phyloP scores from a whole-genome alignment of 2,797 vertebrate species.

The Carapus acus region DNA sequence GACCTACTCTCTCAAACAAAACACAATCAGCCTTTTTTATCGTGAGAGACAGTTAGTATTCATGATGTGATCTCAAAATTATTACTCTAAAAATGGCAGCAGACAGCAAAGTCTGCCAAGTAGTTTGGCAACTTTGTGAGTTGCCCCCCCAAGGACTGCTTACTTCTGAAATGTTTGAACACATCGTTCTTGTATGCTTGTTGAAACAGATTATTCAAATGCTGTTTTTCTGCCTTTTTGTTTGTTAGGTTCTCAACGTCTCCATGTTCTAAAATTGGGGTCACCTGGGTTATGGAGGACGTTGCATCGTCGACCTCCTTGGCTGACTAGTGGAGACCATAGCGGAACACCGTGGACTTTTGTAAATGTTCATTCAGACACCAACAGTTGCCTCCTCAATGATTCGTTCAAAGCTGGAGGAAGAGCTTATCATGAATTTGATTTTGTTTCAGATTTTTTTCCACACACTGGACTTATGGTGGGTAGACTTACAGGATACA shows the following conservation, averaged over 20 bases:
- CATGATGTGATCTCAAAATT: too few relatives aligned
- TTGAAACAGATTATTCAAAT: not conserved
- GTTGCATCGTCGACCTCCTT: conserved; percentile 36
- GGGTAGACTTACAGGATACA: conserved; percentile 26
- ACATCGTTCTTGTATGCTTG: not conserved
- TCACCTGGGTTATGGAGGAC: conserved; percentile 70
- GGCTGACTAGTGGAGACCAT: conserved; percentile 29
- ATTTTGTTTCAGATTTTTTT: conserved; percentile 52
- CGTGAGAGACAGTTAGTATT: too few relatives aligned
- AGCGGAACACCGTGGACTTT: conserved; percentile 42
- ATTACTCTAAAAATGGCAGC: too few relatives aligned
- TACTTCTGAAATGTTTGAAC: too few relatives aligned
- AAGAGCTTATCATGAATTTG: conserved; percentile 34
- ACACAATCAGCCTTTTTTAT: too few relatives aligned
- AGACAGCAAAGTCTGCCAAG: too few relatives aligned
- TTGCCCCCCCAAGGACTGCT: too few relatives aligned
- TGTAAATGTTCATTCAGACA: too few relatives aligned
- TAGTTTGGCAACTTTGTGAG: too few relatives aligned
- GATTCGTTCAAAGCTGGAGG: conserved; percentile 43
- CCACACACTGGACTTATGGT: conserved; percentile 34
- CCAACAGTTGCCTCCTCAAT: conserved; percentile 59
- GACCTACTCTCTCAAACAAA: too few relatives aligned
- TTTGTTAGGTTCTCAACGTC: conserved; percentile 89
- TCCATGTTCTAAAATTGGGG: conserved; percentile 90
- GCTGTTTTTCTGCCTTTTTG: conserved; percentile 4